phyloP scores from a whole-genome alignment of 2,888 invertebrate species.

The Eupithecia subumbrata region DNA sequence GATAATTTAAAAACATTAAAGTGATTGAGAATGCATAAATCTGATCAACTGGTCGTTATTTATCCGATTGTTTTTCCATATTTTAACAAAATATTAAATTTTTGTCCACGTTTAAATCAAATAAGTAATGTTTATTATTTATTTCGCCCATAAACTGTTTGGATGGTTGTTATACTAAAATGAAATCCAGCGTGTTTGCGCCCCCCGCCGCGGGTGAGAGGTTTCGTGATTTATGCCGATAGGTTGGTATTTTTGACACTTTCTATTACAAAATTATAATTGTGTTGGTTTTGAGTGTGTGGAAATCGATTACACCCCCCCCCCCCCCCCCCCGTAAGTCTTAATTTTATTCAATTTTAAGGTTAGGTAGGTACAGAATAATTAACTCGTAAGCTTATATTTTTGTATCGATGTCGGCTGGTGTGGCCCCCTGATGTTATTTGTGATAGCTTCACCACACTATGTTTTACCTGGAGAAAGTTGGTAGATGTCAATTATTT shows the following conservation, averaged over 20 bases:
- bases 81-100: not conserved
- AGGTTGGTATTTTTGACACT: conserved; percentile 19
- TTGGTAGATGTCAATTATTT: not conserved
- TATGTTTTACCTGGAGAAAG: not conserved
- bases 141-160: conserved; percentile 21
- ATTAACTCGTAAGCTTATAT: not conserved
- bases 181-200: not conserved
- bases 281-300: not conserved
- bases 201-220: not conserved
- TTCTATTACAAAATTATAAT: conserved; percentile 11
- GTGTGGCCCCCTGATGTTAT: not conserved
- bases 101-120: not conserved
- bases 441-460: not conserved
- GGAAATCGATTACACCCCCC: not conserved
- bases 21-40: not conserved
- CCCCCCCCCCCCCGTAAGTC: too few relatives aligned
- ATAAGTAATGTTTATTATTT: not conserved
- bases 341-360: not conserved
- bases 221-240: not conserved
- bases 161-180: conserved; percentile 25
- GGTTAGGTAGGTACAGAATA: not conserved
- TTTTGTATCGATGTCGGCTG: not conserved
- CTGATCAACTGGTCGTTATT: not conserved
- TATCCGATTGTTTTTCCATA: not conserved
- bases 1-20: not conserved